Base-by-base conservation (phyloP, 2,113 vertebrate species). In the Apistogramma diplotaenia region DNA sequence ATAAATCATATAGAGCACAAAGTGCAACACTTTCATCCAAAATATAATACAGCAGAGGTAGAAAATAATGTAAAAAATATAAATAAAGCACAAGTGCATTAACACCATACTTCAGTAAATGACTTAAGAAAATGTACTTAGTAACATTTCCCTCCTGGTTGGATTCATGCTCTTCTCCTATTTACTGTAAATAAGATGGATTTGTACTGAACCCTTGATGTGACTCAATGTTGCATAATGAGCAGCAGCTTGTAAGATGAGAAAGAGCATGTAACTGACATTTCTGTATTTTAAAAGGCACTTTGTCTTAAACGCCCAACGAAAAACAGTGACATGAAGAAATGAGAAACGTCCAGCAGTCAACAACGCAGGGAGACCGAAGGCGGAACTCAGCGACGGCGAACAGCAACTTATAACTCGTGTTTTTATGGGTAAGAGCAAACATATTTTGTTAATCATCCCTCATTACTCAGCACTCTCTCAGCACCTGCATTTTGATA, bases 401-500 rank as follows among this genome's bases (percentile, higher is more conserved):
- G 29, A 70, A 70, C 62, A 49, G 43, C 23, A 49, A 49, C 1
- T 49, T 25, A 29, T 46, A 49, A 43, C 65, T 70, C 65, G 49
- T 29, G 29, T n/a, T 29, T 70, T 49, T 67, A 49, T 29, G 16
- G 23, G 40, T 67, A 0, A 70, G 62, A 25, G 49, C 62, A 12
- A 16, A 70, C 23, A 70, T 70, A 29, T 70, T 70, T 49, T 49
- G 49, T 49, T 70, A 23, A 70, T 70, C 43, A 49, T 13, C 65
- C 16, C 65, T 51, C 29, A 70, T 70, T 51, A 5, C 65, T 13
- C 43, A 70, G 29, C 18, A 27, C 43, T 70, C 15, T 70, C 3
- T 55, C 12, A 19, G 65, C 18, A 29, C 23, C 62, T 15, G 12
- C 1, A 70, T 51, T 70, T n/a, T 51, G 16, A n/a, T 70, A n/a